Evolutionary conservation across 2,888 invertebrate species (phyloP).

Genomic region (Clunio marinus): DNA sequence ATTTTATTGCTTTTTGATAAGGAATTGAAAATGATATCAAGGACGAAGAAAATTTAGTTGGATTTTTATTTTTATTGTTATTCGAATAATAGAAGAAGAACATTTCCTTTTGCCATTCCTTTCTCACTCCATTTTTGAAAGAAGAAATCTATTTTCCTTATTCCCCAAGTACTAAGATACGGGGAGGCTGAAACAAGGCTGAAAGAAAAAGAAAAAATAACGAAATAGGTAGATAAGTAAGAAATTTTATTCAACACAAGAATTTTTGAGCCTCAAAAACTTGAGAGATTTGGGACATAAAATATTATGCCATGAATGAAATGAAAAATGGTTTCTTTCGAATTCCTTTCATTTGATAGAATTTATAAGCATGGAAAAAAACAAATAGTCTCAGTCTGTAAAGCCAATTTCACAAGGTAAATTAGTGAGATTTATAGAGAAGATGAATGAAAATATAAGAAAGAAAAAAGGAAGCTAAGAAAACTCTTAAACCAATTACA

Average conservation of each 20-base stretch:
- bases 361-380: not conserved
- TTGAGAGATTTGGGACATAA: not conserved
- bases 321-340: not conserved
- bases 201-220: too few relatives aligned
- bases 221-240: not conserved
- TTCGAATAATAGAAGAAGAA: not conserved
- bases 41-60: not conserved
- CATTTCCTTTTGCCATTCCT: not conserved
- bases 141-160: too few relatives aligned
- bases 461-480: conserved; percentile 7
- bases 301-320: not conserved
- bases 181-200: too few relatives aligned
- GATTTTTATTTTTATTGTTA: conserved; percentile 15
- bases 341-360: not conserved
- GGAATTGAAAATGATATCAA: conserved; percentile 7
- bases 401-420: conserved; percentile 23
- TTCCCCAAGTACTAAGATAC: too few relatives aligned
- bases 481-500: conserved; percentile 26
- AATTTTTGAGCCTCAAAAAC: not conserved
- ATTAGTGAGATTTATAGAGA: conserved; percentile 25
- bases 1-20: conserved; percentile 20
- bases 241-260: not conserved
- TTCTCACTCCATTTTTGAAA: not conserved
- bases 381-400: not conserved
- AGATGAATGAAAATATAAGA: not conserved